phyloP scores from a whole-genome alignment of 2,113 vertebrate genomes.

The Corynorhinus townsendii region DNA sequence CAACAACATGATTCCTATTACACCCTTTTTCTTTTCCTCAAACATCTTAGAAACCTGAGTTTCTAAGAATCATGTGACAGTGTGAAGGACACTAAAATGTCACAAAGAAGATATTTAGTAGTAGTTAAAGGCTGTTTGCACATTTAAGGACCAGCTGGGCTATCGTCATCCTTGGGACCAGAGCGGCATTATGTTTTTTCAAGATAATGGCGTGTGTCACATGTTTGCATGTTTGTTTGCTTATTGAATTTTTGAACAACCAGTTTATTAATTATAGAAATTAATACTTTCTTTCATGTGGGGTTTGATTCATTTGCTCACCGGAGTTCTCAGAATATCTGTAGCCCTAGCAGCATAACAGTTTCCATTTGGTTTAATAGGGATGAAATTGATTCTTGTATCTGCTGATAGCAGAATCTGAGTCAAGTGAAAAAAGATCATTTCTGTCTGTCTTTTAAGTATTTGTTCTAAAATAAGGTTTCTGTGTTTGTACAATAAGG shows the following conservation, averaged over 20 bases:
- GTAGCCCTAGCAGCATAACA: not conserved
- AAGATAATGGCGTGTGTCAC: conserved; percentile 1
- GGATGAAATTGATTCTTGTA: conserved; percentile 9
- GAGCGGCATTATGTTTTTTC: conserved; percentile 19
- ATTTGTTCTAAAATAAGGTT: conserved; percentile 23
- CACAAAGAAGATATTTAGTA: not conserved
- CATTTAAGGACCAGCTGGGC: conserved; percentile 12
- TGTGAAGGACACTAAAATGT: not conserved
- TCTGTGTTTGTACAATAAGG: not conserved
- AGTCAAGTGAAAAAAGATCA: conserved; percentile 1
- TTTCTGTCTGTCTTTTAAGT: conserved; percentile 19
- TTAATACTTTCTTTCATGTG: conserved; percentile 4
- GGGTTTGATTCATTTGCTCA: conserved; percentile 22
- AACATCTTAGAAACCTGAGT: not conserved
- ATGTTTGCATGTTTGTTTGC: conserved; percentile 38
- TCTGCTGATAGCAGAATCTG: conserved; percentile 34
- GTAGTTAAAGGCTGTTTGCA: not conserved
- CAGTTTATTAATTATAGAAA: conserved; percentile 30
- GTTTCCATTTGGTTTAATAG: conserved; percentile 24
- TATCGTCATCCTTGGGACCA: conserved; percentile 23
- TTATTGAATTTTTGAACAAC: conserved; percentile 33
- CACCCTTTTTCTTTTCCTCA: conserved; percentile 34
- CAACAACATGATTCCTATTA: conserved; percentile 45
- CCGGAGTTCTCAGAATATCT: conserved; percentile 35
- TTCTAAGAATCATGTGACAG: conserved; percentile 43